Conservation (phyloP, 2,797 vertebrate species). For the Eutrigla gurnardus region DNA sequence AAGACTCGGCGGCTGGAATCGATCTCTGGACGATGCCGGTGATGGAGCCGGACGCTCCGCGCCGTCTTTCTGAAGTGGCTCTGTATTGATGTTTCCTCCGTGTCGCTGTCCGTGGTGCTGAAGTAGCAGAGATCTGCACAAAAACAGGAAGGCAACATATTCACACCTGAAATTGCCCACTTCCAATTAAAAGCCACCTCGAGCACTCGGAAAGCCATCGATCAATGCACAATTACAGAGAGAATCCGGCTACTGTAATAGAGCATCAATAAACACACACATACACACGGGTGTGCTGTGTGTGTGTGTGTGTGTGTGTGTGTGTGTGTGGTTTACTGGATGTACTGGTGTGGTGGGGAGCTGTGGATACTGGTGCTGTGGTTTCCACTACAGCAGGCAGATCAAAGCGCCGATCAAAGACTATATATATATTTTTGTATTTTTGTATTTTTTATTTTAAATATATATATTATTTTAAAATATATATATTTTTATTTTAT, state of each 20-base stretch:
- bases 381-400: slow-evolving; percentile 40
- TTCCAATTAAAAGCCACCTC: slow-evolving; percentile 56
- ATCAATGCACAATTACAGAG: slow-evolving; percentile 69
- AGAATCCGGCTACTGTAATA: slow-evolving; percentile 53
- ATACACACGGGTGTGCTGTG: too few relatives aligned
- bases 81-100: background rate
- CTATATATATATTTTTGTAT: slow-evolving; percentile 14
- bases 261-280: too few relatives aligned
- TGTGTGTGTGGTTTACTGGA: slow-evolving; percentile 5
- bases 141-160: slow-evolving; percentile 16
- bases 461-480: too few relatives aligned
- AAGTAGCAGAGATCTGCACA: slow-evolving; percentile 1
- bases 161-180: slow-evolving; percentile 36
- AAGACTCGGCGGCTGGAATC: background rate
- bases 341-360: slow-evolving; percentile 39
- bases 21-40: background rate
- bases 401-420: slow-evolving; percentile 56
- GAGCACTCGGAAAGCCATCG: slow-evolving; percentile 37
- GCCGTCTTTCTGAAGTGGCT: background rate
- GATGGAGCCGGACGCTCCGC: background rate
- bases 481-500: too few relatives aligned
- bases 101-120: slow-evolving; percentile 16
- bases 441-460: too few relatives aligned
- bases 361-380: slow-evolving; percentile 35
- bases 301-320: too few relatives aligned